A percentile compares a stretch with the other conserved stretches of the same genome.
These are phyloP conservation scores for Balaeniceps rex DNA, from an alignment of 2,113 vertebrate genomes.

Conservation along the genomic window DNA sequence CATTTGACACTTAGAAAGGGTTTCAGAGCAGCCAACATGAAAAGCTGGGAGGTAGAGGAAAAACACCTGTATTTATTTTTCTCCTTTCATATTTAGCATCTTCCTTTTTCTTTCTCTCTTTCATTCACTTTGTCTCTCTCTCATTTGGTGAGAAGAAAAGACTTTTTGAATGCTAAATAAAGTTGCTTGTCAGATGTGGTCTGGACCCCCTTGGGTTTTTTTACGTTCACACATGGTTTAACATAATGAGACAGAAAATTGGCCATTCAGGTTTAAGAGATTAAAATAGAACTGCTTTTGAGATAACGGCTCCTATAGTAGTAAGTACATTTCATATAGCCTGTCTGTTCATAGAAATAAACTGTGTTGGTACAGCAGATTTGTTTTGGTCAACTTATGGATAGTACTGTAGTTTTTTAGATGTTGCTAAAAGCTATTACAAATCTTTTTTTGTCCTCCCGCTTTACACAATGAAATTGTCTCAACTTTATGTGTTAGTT, in stretches of 20 bases:
- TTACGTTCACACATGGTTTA: background rate
- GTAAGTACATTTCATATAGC: background rate
- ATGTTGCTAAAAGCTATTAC: background rate
- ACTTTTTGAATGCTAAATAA: background rate
- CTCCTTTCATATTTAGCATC: background rate
- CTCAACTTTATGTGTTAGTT: background rate
- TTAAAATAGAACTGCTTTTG: background rate
- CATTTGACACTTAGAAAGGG: background rate
- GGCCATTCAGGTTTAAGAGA: background rate
- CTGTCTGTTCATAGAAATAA: background rate
- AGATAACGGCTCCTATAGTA: background rate
- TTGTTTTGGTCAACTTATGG: background rate
- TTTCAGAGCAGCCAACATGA: background rate
- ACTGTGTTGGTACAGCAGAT: background rate
- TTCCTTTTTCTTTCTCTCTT: background rate
- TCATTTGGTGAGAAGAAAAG: background rate
- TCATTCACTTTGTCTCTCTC: background rate
- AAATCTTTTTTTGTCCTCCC: background rate
- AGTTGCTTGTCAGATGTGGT: background rate
- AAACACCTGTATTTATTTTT: background rate
- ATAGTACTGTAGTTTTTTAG: background rate
- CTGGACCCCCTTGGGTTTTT: background rate
- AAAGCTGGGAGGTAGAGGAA: background rate
- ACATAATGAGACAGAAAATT: background rate
- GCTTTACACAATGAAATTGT: background rate